Conservation (phyloP, 1,140 invertebrate genomes). For the Saccostrea echinata region DNA sequence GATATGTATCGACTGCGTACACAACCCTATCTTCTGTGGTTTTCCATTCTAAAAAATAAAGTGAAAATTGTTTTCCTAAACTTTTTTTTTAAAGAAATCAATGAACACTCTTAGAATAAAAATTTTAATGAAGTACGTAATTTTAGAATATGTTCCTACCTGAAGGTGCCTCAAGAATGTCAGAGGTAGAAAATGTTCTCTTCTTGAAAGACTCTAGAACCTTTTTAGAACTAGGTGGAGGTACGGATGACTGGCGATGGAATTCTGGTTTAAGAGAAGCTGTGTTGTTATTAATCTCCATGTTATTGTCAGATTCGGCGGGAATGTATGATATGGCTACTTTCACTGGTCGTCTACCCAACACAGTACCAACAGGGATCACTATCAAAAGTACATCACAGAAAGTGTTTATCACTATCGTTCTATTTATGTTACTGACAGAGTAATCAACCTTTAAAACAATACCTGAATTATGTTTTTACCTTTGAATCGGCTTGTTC, state of each 20-base stretch:
- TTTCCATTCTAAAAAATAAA: background rate
- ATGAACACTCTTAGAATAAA: no score
- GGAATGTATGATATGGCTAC: slow-evolving; percentile 61
- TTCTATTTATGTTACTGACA: no score
- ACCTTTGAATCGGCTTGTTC: slow-evolving; percentile 66
- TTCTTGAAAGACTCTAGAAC: background rate
- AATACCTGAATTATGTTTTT: background rate
- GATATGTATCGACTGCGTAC: slow-evolving; percentile 61
- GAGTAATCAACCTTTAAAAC: background rate
- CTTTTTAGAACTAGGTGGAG: background rate
- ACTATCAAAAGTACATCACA: slow-evolving; percentile 20
- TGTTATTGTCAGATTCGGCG: background rate
- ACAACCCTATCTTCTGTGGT: slow-evolving; percentile 34
- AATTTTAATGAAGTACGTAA: no score
- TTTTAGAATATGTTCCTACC: background rate
- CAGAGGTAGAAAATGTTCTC: slow-evolving; percentile 15
- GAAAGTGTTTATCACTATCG: no score
- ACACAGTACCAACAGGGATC: slow-evolving; percentile 56
- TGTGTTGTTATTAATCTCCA: background rate
- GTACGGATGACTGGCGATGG: background rate
- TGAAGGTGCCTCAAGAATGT: slow-evolving; percentile 4
- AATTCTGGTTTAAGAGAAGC: background rate
- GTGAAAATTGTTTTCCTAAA: no score
- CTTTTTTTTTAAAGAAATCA: no score
- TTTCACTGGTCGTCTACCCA: slow-evolving; percentile 59